Evolutionary conservation across 2,888 invertebrate genomes (phyloP), one percentile per base, ranked within the genome.

Genomic region (Caenorhabditis sp.): DNA sequence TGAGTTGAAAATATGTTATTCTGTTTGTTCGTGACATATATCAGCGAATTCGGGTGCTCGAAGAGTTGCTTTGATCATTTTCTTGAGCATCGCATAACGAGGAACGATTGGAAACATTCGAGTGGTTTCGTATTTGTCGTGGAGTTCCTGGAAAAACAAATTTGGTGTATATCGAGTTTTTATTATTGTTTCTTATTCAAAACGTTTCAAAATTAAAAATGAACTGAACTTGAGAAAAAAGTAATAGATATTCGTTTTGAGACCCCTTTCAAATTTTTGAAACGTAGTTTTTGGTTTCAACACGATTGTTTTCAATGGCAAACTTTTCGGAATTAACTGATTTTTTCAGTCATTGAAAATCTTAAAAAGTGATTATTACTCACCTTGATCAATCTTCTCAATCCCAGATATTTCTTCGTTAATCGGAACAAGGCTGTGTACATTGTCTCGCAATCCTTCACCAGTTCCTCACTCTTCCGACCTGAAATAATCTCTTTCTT

Each of bases 21-120:
- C 85, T 63, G 93, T 93, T 88, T 93, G 92, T 89, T 95, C 95
- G 89, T 95, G 95, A 90, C 94, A 94, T 77, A 95, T 94, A 90
- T 95, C 95, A 93, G 95, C 94, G 91, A 95, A 95, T 89, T 94
- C 94, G n/a, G 95, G 95, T 90, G 95, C 93, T 87, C 94, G 93
- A 92, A 95, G 93, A 85, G 95, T 94, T 87, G 93, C 93, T 90
- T 95, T 95, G 87, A 96, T 95, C 95, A 97, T 95, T 89, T 95
- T 94, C 90, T 97, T 97, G 82, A 97, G 92, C 92, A 95, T 93
- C 73, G 94, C 93, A 91, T 97, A 97, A 61, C 96, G 92, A 0
- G 85, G 85, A 12, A 85, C 81, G 52, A 85, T 83, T n/a, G 85
- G 85, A 60, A 81, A 83, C 69, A 80, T 81, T n/a, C 85, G 74